phyloP scores from a whole-genome alignment of 2,113 vertebrate species.

The Corythornis vintsioides region DNA sequence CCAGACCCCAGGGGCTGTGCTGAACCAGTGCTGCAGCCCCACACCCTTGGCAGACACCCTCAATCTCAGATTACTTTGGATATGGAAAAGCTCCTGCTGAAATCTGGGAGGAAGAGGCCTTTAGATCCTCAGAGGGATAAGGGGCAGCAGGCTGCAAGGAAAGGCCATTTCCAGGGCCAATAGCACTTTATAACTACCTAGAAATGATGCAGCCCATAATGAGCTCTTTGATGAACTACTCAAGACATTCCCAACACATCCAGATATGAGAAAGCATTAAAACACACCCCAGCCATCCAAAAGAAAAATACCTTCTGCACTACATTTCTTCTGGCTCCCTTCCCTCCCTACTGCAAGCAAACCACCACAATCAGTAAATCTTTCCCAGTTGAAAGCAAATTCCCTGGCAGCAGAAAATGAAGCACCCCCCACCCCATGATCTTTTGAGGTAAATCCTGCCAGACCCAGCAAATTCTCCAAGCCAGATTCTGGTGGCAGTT shows the following conservation, averaged over 20 bases:
- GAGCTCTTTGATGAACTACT: neutral
- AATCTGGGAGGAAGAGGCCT: neutral
- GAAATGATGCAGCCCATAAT: neutral
- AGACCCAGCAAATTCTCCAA: neutral
- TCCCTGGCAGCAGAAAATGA: neutral
- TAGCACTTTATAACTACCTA: neutral
- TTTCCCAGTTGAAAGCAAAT: neutral
- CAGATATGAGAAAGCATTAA: neutral
- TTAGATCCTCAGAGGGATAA: neutral
- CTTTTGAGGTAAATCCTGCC: neutral
- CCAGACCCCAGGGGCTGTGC: neutral
- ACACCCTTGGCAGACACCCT: neutral
- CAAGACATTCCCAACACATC: neutral
- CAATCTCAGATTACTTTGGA: neutral
- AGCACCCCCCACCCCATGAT: neutral
- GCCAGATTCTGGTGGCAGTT: neutral
- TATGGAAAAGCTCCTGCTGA: neutral
- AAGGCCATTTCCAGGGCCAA: neutral
- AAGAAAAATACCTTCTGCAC: conserved; percentile 15
- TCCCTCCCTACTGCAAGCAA: neutral
- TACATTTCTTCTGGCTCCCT: neutral
- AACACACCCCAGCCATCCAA: neutral
- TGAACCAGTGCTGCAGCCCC: neutral
- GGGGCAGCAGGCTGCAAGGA: neutral
- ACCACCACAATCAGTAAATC: neutral